A percentile compares a stretch with the other conserved stretches of the same genome.
Conservation (phyloP, 64 coral and sea anemone genomes). For the Hydrozoanthus tunicans region DNA sequence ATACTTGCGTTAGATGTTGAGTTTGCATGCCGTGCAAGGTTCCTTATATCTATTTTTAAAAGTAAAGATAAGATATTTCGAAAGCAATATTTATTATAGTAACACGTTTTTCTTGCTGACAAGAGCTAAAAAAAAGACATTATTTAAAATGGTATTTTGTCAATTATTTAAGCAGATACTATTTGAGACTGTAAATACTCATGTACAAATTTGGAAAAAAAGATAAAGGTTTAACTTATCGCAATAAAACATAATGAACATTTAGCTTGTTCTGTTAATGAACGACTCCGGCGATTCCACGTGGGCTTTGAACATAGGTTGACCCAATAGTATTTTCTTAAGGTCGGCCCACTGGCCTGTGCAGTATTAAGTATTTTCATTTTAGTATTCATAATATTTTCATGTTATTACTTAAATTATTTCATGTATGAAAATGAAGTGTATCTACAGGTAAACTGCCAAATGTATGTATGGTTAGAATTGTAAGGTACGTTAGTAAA, state of each 20-base stretch:
- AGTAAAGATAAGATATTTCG: constrained; percentile 20
- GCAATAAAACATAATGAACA: not conserved
- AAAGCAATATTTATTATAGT: not conserved
- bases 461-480: no score
- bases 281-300: no score
- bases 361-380: no score
- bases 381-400: no score
- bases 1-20: not conserved
- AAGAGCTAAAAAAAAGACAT: constrained; percentile 7
- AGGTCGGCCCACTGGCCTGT: no score
- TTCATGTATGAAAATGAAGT: no score
- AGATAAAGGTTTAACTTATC: constrained; percentile 11
- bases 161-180: not conserved
- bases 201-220: constrained; percentile 12
- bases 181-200: constrained; percentile 35
- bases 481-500: no score
- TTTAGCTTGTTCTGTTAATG: no score
- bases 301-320: no score
- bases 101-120: constrained; percentile 53
- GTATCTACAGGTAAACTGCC: no score
- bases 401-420: no score
- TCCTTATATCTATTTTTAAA: not conserved
- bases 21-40: not conserved
- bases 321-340: no score
- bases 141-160: constrained; percentile 28